Evolutionary conservation across 1,140 invertebrate species (phyloP), one percentile per base, ranked within the genome.

Genomic region (Temnothorax nylanderi): DNA sequence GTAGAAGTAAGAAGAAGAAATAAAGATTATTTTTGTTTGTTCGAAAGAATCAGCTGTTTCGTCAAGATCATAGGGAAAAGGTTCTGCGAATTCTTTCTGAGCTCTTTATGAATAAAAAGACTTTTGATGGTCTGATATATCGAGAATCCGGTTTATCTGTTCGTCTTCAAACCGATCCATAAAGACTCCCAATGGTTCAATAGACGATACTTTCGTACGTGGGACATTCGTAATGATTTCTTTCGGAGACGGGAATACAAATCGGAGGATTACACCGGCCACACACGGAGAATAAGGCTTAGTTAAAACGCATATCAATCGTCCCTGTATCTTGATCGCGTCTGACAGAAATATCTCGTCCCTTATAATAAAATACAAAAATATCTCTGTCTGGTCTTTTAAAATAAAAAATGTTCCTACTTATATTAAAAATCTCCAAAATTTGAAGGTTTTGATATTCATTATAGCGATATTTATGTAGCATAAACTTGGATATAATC

Each of bases 61-160:
- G 32, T 37, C 47, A 67, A 80, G 62, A 54, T 80, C n/a, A 0
- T 47, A 32, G 62, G 10, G 8, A 51, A 67, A 37, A 34, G 34
- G 18, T 41, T 54, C 6, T 41, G 32, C 7, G 2, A 51, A 80
- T 69, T 37, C 47, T 56, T 41, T n/a, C 47, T 13, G 13, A 54
- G 13, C 13, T 67, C n/a, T 21, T 67, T 78, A 80, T 69, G 62
- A 69, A 54, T 80, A 13, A 80, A 69, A 41, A 16, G 47, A 51
- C 60, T 37, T 80, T 49, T 65, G 60, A 32, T 16, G 32, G 32
- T 51, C 13, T 21, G 47, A 69, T n/a, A 54, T 26, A 69, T 80
- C 13, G 47, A 34, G 7, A 34, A 80, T 80, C 77, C 77, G 77
- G 77, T 80, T 80, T 80, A 32, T 80, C 47, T 26, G n/a, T 69